These are phyloP conservation scores for Hipparchia sbordonii DNA, from an alignment of 2,888 invertebrate genomes.

Conservation along the genomic window DNA sequence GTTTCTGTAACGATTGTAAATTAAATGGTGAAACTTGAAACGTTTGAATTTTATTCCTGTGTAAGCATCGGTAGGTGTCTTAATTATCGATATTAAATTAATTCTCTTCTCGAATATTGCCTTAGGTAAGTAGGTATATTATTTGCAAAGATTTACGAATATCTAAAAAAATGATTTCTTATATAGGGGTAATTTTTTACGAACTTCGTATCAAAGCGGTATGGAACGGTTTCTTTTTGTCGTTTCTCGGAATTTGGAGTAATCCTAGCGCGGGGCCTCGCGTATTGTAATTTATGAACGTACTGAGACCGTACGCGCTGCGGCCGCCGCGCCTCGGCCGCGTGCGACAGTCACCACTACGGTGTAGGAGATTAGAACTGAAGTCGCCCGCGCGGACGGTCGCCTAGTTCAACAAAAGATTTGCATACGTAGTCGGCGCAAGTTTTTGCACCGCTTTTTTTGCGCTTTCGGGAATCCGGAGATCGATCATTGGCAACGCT, in stretches of 20 bases:
- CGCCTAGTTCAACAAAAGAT: slow-evolving; percentile 42
- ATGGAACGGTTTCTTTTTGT: slow-evolving; percentile 21
- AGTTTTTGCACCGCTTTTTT: slow-evolving; percentile 47
- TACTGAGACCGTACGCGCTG: slow-evolving; percentile 39
- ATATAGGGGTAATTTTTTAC: neutral
- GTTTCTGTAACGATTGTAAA: neutral
- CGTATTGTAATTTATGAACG: slow-evolving; percentile 43
- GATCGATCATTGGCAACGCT: slow-evolving; percentile 42
- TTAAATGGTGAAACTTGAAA: neutral
- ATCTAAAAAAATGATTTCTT: neutral
- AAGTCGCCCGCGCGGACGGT: slow-evolving; percentile 21
- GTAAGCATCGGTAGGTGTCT: neutral
- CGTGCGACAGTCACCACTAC: neutral
- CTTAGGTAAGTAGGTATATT: no score
- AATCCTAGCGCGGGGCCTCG: slow-evolving; percentile 34
- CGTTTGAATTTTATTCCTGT: neutral
- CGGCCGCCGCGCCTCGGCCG: neutral
- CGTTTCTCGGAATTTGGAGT: slow-evolving; percentile 32
- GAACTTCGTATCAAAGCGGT: neutral
- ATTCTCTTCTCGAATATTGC: neutral
- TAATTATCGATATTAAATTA: neutral
- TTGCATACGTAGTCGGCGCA: slow-evolving; percentile 46
- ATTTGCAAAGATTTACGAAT: slow-evolving; percentile 4
- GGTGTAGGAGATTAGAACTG: slow-evolving; percentile 10
- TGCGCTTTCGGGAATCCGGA: slow-evolving; percentile 40